These are phyloP conservation scores for Mamestra configurata DNA, from an alignment of 1,140 invertebrate genomes.

Conservation along the genomic window DNA sequence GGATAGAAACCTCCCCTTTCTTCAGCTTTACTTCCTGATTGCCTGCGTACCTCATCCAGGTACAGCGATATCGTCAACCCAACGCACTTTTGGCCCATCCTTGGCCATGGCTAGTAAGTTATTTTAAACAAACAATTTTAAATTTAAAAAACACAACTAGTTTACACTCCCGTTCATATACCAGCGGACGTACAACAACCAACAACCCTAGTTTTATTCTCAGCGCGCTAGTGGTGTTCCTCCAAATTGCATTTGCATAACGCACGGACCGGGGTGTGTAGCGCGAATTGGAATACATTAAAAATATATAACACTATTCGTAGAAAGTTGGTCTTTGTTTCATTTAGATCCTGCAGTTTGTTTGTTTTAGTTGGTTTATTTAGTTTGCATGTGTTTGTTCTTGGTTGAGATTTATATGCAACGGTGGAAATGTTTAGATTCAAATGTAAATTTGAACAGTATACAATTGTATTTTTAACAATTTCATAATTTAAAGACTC, in stretches of 20 bases:
- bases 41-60: too few relatives aligned
- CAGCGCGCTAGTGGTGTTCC: constrained; percentile 70
- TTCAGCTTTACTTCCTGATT: too few relatives aligned
- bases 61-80: too few relatives aligned
- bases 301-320: constrained; percentile 35
- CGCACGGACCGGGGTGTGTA: constrained; percentile 51
- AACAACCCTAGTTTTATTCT: constrained; percentile 63
- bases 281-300: constrained; percentile 50
- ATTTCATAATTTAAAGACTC: too few relatives aligned
- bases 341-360: not conserved
- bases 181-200: constrained; percentile 27
- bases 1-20: too few relatives aligned
- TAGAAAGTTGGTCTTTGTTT: constrained; percentile 16
- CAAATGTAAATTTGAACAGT: too few relatives aligned
- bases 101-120: too few relatives aligned
- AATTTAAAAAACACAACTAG: not conserved
- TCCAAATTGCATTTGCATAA: constrained; percentile 85
- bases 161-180: not conserved
- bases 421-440: too few relatives aligned
- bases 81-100: too few relatives aligned
- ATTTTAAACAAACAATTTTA: too few relatives aligned
- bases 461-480: too few relatives aligned
- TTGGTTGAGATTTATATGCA: not conserved
- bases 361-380: not conserved
- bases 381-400: not conserved